Percentiles rank a stretch among this genome's conserved stretches.
Evolutionary conservation across 2,113 vertebrate species (phyloP).

Genomic region (Oryzias curvinotus): DNA sequence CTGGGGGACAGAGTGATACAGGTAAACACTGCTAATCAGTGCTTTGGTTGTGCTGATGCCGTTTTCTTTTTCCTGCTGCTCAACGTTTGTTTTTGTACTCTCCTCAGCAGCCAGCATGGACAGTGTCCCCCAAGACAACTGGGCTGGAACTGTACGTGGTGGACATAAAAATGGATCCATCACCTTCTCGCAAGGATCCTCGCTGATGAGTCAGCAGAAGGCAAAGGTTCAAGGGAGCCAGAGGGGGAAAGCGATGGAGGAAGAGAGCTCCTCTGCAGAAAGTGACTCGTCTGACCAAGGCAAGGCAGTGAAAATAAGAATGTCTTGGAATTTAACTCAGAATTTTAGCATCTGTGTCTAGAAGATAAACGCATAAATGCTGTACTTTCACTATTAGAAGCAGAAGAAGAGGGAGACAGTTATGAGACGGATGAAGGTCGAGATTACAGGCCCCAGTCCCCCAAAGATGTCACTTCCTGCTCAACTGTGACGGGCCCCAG

Average conservation of each 20-base stretch:
- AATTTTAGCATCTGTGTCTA: slow-evolving; percentile 15
- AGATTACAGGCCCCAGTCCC: slow-evolving; percentile 62
- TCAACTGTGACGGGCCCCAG: slow-evolving; percentile 84
- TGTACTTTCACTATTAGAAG: slow-evolving; percentile 59
- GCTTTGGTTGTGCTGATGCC: not conserved
- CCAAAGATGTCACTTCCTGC: slow-evolving; percentile 70
- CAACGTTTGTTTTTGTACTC: slow-evolving; percentile 9
- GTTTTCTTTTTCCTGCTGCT: not conserved
- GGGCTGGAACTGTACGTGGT: slow-evolving; percentile 51
- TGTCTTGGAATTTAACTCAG: not conserved
- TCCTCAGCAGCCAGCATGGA: slow-evolving; percentile 73
- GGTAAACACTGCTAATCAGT: slow-evolving; percentile 50
- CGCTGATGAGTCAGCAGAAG: slow-evolving; percentile 49
- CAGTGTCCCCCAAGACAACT: slow-evolving; percentile 71
- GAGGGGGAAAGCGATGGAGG: slow-evolving; percentile 52
- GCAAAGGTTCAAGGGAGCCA: slow-evolving; percentile 43
- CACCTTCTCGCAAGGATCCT: slow-evolving; percentile 32
- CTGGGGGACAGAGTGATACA: slow-evolving; percentile 77
- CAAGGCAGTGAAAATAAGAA: slow-evolving; percentile 26
- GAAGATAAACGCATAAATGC: not conserved
- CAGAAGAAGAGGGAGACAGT: slow-evolving; percentile 81
- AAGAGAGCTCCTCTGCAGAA: slow-evolving; percentile 70
- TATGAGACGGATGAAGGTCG: slow-evolving; percentile 86
- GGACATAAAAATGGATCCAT: slow-evolving; percentile 57
- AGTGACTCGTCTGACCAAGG: slow-evolving; percentile 76